Conservation (phyloP, 2,797 vertebrate species). For the Coilia nasus region DNA sequence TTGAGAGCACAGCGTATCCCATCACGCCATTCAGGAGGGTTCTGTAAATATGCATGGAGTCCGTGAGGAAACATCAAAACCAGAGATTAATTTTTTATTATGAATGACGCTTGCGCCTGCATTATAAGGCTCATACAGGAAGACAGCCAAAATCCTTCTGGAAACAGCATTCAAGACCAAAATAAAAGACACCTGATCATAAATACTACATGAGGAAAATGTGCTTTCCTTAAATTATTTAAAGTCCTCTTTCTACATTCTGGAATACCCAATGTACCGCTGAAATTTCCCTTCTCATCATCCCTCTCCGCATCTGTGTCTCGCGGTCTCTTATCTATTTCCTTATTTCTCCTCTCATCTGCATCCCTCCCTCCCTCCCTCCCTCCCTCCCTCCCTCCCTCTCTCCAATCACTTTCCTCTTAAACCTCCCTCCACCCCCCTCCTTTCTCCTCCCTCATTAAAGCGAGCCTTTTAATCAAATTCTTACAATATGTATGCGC, state of each 20-base stretch:
- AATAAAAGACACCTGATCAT: slow-evolving; percentile 26
- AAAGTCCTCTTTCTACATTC: slow-evolving; percentile 14
- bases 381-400: background rate
- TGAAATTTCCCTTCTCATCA: background rate
- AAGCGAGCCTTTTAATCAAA: slow-evolving; percentile 28
- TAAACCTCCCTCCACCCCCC: background rate
- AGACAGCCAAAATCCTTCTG: background rate
- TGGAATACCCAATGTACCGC: slow-evolving; percentile 13
- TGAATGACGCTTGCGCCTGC: background rate
- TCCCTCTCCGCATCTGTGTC: background rate
- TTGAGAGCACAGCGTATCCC: background rate
- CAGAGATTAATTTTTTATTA: background rate
- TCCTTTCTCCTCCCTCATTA: background rate
- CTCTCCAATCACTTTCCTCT: background rate
- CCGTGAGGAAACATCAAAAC: slow-evolving; percentile 1
- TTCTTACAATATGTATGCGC: slow-evolving; percentile 31
- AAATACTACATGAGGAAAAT: slow-evolving; percentile 38
- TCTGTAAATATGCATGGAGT: slow-evolving; percentile 7
- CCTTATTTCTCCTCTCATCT: background rate
- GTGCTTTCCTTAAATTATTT: slow-evolving; percentile 44
- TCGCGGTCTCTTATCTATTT: background rate
- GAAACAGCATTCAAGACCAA: background rate
- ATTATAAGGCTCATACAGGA: background rate
- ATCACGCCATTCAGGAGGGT: background rate
- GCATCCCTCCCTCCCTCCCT: background rate